Base-by-base conservation (phyloP, 2,797 vertebrate species). In the Ambastaia sidthimunki region DNA sequence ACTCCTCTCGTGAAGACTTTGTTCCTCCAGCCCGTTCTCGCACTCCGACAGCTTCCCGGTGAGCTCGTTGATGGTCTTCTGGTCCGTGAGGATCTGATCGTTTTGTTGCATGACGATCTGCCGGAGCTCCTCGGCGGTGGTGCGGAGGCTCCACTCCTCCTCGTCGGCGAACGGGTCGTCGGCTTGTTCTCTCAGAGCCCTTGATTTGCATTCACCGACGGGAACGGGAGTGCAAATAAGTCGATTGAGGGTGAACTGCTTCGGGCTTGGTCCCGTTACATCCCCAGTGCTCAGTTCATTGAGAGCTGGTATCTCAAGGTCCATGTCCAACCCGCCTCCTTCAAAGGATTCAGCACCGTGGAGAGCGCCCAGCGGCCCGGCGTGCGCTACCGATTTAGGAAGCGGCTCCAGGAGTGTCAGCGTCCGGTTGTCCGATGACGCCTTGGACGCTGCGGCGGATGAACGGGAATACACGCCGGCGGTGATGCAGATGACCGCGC, bases 401-500 rank as follows among this genome's bases (percentile, higher is more conserved):
- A 92, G 82, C 84, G 83, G 90, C 70, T 80, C 76, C 81, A 93
- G 92, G 50, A 94, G 90, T 5, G 92, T 87, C 82, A 91, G 85
- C 16, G 96, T 95, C 85, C 92, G 91, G 90, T 97, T 96, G 84
- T 94, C 94, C 65, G 92, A 28, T 34, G 90, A 80, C 57, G 87
- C 83, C 85, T 89, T 89, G 63, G 90, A 83, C 54, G 81, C 84
- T 67, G 87, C 91, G 52, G 83, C 65, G 82, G 90, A 89, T 82
- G 93, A 94, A 67, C 95, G 95, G 28, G 96, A 96, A 87, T 97
- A 96, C 86, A 98, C 95, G 83, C 96, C 97, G 90, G 96, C 96
- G 83, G 98, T 90, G 92, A 98, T 98, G 94, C 96, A 98, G 89
- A 98, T 96, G 89, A 97, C 94, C 80, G 94, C 96, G 81, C 96